phyloP scores from a whole-genome alignment of 2,797 vertebrate genomes.

The Karalla daura region DNA sequence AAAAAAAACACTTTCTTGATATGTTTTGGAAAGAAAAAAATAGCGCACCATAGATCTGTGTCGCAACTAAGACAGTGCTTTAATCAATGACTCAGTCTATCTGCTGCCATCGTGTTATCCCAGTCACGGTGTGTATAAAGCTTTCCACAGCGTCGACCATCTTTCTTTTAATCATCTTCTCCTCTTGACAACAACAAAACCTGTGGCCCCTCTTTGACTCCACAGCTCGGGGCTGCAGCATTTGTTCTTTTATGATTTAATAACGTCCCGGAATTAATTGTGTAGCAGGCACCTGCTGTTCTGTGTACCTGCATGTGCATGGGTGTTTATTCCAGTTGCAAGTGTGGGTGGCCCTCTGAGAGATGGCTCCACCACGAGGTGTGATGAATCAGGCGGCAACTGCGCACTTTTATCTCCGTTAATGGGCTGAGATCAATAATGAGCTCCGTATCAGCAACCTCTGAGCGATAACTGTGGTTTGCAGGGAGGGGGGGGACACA shows the following conservation, averaged over 20 bases:
- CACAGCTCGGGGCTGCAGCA: not conserved
- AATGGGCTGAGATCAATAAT: constrained; percentile 69
- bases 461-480: constrained; percentile 58
- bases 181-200: constrained; percentile 12
- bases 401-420: constrained; percentile 59
- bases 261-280: constrained; percentile 8
- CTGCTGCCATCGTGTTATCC: constrained; percentile 4
- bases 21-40: constrained; percentile 32
- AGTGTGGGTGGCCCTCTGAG: constrained; percentile 36
- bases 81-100: constrained; percentile 7
- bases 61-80: not conserved
- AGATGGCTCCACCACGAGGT: constrained; percentile 23
- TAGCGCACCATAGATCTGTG: constrained; percentile 4
- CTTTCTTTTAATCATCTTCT: not conserved
- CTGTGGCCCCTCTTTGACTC: no score
- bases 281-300: not conserved
- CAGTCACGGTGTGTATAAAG: no score
- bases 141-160: not conserved
- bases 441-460: constrained; percentile 58
- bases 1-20: constrained; percentile 12
- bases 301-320: constrained; percentile 1
- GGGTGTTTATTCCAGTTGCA: constrained; percentile 35
- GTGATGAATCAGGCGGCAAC: constrained; percentile 57
- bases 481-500: constrained; percentile 20
- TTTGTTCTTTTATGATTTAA: constrained; percentile 5